Percentiles rank a stretch among this genome's conserved stretches.
Conservation (phyloP, 2,797 vertebrate genomes). For the Capromys pilorides region DNA sequence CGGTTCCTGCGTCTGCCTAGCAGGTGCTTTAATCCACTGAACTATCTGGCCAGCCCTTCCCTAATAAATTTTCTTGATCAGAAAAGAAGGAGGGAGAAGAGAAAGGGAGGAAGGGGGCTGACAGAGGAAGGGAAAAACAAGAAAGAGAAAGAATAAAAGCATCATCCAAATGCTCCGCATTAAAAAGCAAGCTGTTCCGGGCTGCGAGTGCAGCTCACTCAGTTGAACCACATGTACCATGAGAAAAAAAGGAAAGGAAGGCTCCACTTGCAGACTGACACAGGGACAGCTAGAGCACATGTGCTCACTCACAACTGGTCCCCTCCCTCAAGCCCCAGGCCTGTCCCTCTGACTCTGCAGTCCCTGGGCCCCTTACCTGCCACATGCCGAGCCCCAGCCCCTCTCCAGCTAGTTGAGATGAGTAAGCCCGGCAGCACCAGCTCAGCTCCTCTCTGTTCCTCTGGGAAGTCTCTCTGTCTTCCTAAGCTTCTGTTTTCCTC, state of each 20-base stretch:
- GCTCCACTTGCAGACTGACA: neutral
- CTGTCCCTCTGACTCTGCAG: neutral
- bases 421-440: neutral
- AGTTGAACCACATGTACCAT: neutral
- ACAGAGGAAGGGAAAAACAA: neutral
- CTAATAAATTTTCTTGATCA: no score
- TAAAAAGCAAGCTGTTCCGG: neutral
- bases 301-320: neutral
- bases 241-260: neutral
- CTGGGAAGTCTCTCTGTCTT: neutral
- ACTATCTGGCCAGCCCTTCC: no score
- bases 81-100: no score
- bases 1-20: no score
- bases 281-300: neutral
- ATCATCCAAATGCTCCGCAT: neutral
- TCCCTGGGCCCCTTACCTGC: neutral
- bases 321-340: neutral
- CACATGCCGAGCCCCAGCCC: neutral
- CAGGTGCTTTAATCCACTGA: no score
- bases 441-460: neutral
- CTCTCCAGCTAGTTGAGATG: neutral
- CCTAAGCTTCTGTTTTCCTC: neutral
- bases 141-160: neutral
- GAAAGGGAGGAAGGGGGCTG: no score
- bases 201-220: neutral